These are phyloP conservation scores for Aethes cnicana DNA, from an alignment of 2,888 invertebrate genomes.

Conservation along the genomic window DNA sequence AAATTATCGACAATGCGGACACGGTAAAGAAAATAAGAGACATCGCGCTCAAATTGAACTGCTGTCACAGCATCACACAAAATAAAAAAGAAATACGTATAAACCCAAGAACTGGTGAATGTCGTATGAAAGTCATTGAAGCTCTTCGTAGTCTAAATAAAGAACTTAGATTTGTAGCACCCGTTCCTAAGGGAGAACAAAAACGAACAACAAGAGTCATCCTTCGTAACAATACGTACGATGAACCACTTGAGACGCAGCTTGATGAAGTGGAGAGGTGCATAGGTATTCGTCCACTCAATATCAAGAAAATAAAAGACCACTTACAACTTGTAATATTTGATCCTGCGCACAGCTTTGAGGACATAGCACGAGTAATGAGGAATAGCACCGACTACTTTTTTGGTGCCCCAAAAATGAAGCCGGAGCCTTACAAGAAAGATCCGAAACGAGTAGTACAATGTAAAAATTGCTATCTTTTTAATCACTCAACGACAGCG, in stretches of 20 bases:
- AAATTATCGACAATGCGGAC: no score
- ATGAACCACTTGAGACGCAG: conserved; percentile 3
- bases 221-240: conserved; percentile 3
- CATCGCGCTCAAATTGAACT: no score
- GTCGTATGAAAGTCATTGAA: neutral
- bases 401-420: neutral
- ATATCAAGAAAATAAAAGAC: conserved; percentile 4
- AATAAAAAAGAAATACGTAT: no score
- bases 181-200: conserved; percentile 3
- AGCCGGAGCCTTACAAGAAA: conserved; percentile 4
- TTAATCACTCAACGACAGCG: conserved; percentile 3
- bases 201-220: conserved; percentile 2
- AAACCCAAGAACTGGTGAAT: neutral
- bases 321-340: conserved; percentile 3
- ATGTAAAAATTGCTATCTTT: conserved; percentile 6
- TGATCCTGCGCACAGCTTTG: neutral
- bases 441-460: neutral
- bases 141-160: neutral
- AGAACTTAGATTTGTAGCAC: conserved; percentile 5
- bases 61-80: neutral
- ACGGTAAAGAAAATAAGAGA: no score
- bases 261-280: conserved; percentile 1
- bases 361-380: conserved; percentile 1
- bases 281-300: conserved; percentile 5
- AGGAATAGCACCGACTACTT: neutral